Base-by-base conservation (phyloP, 2,888 invertebrate genomes). In the Apoda limacodes region DNA sequence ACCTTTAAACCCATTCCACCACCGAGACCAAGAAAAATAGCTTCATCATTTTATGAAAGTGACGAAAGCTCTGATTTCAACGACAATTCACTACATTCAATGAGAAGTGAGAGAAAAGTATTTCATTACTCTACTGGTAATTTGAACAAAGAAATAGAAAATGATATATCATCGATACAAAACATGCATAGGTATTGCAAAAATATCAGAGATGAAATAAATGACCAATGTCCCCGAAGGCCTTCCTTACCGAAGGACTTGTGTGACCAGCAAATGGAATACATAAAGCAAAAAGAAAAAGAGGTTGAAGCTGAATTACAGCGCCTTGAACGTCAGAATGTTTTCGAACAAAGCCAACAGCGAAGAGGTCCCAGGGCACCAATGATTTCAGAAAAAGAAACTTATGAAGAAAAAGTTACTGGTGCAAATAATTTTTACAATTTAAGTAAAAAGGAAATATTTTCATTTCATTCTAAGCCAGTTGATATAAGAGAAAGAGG, bases 281-380 rank as follows among this genome's bases (percentile, higher is more conserved):
- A 87, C 43, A 86, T 89, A 17, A 62, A 83, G 17, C 82, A 82
- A 58, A 88, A 88, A 62, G 89, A 89, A 66, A 82, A 84, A 46
- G 85, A 88, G 56, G 82, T 89, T 4, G 85, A 85, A 64, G 68
- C 82, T 14, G 88, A 89, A 66, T 82, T 88, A 40, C 82, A 83
- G 39, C 74, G 83, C 1, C 60, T 89, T 19, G 87, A 88, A 63
- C 70, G 78, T 22, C 83, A 85, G 46, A 84, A 85, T 30, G 40
- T 32, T 2, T 48, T 45, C 36, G 15, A 32, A 7, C 29, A 40
- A 12, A 9, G 25, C 2, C 13, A 28, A 6, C 49, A 54, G 19
- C 62, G 42, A 40, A 58, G 43, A 49, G 63, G 69, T 15, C 71
- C 69, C 1, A 65, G 63, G 52, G 71, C 70, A 14, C 75, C 80